A percentile compares a stretch with the other conserved stretches of the same genome.
phyloP scores from a whole-genome alignment of 1,140 invertebrate genomes.

The Zaprionus gabonicus region DNA sequence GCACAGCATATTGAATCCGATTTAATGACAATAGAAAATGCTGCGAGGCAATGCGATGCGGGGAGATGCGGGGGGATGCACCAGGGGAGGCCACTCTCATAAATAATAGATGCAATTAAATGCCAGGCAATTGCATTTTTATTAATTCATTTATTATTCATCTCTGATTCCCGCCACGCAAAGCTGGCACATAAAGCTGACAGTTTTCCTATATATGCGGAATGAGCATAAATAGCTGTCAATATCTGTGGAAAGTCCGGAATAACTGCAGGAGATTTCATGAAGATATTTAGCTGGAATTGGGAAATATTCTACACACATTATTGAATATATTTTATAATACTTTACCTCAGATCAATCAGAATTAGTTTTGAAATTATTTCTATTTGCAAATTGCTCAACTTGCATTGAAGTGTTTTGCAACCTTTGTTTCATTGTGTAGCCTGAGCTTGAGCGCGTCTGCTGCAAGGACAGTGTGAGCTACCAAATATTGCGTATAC shows the following conservation, averaged over 20 bases:
- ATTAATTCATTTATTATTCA: constrained; percentile 23
- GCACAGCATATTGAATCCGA: constrained; percentile 3
- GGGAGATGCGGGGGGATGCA: background rate
- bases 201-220: background rate
- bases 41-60: background rate
- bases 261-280: background rate
- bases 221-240: background rate
- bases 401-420: background rate
- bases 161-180: background rate
- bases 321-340: background rate
- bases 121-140: constrained; percentile 16
- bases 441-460: background rate
- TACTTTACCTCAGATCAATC: background rate
- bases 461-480: constrained; percentile 21
- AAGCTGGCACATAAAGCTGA: background rate
- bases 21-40: constrained; percentile 26
- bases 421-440: background rate
- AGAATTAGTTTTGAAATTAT: background rate
- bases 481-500: constrained; percentile 44
- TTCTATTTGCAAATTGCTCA: no score
- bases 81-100: background rate
- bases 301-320: background rate
- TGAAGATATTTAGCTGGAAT: background rate
- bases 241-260: background rate
- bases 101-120: constrained; percentile 24